A percentile compares a stretch with the other conserved stretches of the same genome.
Evolutionary conservation across 1,140 invertebrate species (phyloP).

Genomic region (Ectropis grisescens): DNA sequence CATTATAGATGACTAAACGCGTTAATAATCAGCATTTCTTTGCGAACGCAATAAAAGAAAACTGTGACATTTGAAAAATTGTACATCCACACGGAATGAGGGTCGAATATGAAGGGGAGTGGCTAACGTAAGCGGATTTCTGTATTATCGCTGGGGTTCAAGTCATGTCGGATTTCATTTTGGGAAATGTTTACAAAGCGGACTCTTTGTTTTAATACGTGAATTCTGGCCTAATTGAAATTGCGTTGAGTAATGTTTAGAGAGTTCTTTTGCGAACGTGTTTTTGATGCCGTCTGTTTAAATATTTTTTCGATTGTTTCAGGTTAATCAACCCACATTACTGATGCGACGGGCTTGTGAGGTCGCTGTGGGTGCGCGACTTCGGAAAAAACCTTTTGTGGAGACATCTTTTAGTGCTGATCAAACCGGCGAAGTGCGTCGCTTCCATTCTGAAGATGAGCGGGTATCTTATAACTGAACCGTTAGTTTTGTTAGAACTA

Average conservation of each 20-base stretch:
- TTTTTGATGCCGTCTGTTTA: too few species aligned
- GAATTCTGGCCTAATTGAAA: too few species aligned
- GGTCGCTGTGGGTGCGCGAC: constrained; percentile 36
- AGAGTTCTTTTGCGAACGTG: too few species aligned
- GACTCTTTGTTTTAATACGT: too few species aligned
- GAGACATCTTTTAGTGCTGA: constrained; percentile 24
- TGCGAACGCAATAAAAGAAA: too few species aligned
- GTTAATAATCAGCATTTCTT: too few species aligned
- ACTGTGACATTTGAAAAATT: constrained; percentile 8
- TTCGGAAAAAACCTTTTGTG: constrained; percentile 34
- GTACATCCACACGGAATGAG: constrained; percentile 7
- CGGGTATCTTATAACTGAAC: constrained; percentile 33
- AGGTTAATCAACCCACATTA: constrained; percentile 44
- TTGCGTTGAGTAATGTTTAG: too few species aligned
- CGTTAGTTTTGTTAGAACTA: constrained; percentile 21
- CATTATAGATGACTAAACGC: constrained; percentile 35
- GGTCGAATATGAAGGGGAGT: constrained; percentile 5
- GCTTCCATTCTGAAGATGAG: constrained; percentile 42
- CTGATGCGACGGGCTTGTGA: constrained; percentile 49
- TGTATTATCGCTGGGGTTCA: constrained; percentile 1
- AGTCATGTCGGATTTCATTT: not conserved
- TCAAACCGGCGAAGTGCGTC: constrained; percentile 23
- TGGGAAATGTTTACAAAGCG: not conserved
- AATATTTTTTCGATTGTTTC: constrained; percentile 25
- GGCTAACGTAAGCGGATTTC: constrained; percentile 14